Conservation (phyloP, 2,113 vertebrate species). For the Australoheros scitulus region DNA sequence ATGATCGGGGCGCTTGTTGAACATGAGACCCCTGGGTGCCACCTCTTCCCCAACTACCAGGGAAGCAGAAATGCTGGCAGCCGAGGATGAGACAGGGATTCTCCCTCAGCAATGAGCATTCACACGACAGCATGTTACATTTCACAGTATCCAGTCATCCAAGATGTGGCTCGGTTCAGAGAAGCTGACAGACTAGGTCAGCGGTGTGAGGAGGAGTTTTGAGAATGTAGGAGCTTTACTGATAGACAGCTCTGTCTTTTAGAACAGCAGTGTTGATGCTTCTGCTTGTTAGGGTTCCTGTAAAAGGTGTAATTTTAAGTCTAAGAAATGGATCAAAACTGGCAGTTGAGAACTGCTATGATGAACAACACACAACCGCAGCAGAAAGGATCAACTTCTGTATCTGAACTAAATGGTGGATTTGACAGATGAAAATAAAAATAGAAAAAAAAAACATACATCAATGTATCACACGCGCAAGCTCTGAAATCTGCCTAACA, state of each 20-base stretch:
- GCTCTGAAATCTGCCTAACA: neutral
- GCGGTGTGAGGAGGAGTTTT: slow-evolving; percentile 30
- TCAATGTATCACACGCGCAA: neutral
- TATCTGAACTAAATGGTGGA: slow-evolving; percentile 12
- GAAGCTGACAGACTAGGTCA: slow-evolving; percentile 47
- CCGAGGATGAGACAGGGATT: slow-evolving; percentile 59
- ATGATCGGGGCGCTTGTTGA: slow-evolving; percentile 69
- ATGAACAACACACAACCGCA: slow-evolving; percentile 22
- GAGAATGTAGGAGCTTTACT: slow-evolving; percentile 24
- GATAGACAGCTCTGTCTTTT: slow-evolving; percentile 52
- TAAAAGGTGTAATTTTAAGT: slow-evolving; percentile 51
- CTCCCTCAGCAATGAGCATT: slow-evolving; percentile 51
- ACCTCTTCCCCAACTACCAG: slow-evolving; percentile 32
- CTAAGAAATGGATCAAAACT: slow-evolving; percentile 40
- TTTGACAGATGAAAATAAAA: slow-evolving; percentile 19
- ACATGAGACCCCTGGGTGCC: slow-evolving; percentile 67
- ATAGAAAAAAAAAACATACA: neutral
- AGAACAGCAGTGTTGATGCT: slow-evolving; percentile 37
- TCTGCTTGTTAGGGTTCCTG: slow-evolving; percentile 26
- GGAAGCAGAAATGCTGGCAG: slow-evolving; percentile 60
- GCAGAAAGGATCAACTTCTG: slow-evolving; percentile 16
- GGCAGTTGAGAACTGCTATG: slow-evolving; percentile 34
- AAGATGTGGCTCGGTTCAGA: slow-evolving; percentile 49
- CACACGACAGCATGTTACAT: slow-evolving; percentile 54
- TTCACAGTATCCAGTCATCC: slow-evolving; percentile 59